Percentiles rank a stretch among this genome's conserved stretches.
Conservation (phyloP, 2,888 invertebrate genomes). For the Neria commutata region DNA sequence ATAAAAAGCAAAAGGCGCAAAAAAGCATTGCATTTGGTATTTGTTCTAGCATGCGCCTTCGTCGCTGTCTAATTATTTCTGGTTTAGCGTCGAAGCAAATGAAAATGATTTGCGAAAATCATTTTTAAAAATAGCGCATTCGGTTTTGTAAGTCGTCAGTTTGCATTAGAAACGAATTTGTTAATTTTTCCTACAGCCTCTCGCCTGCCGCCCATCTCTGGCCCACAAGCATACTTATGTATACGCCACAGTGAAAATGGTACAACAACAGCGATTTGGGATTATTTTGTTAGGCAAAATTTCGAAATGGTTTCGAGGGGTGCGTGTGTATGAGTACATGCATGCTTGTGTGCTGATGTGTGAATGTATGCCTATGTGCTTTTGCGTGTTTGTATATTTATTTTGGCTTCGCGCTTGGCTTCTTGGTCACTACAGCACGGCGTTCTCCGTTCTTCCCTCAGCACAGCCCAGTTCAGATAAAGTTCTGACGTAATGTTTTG, state of each 20-base stretch:
- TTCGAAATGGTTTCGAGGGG: background rate
- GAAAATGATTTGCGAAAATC: conserved; percentile 20
- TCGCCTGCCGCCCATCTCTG: background rate
- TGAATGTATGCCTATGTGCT: background rate
- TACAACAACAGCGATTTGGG: too few species aligned
- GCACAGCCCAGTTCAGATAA: conserved; percentile 5
- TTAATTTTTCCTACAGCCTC: conserved; percentile 40
- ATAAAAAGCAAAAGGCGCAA: too few species aligned
- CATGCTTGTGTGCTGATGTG: background rate
- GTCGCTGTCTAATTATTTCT: conserved; percentile 7
- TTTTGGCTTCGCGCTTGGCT: conserved; percentile 1
- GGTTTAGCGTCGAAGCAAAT: background rate
- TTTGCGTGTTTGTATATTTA: background rate
- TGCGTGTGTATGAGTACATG: background rate
- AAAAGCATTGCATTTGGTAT: too few species aligned
- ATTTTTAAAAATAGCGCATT: conserved; percentile 40
- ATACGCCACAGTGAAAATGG: background rate
- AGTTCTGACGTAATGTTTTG: conserved; percentile 41
- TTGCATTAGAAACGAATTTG: conserved; percentile 56
- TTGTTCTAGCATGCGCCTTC: conserved; percentile 13
- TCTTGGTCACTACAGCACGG: background rate
- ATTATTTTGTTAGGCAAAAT: background rate
- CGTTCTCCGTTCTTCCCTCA: background rate
- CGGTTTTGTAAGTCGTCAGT: conserved; percentile 52
- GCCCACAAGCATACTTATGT: too few species aligned